Evolutionary conservation across 2,113 vertebrate species (phyloP).

Genomic region (Patagioenas fasciata): DNA sequence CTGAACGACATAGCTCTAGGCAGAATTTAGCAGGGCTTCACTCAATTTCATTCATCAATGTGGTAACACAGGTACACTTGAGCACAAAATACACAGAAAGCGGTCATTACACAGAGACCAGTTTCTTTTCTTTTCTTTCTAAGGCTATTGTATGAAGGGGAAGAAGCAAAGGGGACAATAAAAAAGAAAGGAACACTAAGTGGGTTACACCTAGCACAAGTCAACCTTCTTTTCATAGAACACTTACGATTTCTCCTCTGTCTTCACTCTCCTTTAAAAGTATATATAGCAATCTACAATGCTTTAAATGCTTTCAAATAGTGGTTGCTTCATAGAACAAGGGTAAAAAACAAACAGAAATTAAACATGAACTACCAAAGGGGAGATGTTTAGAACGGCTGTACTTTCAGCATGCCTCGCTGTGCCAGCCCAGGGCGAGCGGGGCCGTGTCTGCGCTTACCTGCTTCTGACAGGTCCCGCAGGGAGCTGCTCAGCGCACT

Average conservation of each 20-base stretch:
- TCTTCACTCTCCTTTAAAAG: slow-evolving; percentile 42
- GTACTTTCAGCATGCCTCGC: not conserved
- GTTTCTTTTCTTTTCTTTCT: not conserved
- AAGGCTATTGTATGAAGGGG: not conserved
- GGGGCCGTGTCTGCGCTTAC: slow-evolving; percentile 70
- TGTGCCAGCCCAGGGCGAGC: not conserved
- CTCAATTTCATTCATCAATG: slow-evolving; percentile 80
- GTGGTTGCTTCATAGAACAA: not conserved
- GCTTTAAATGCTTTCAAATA: slow-evolving; percentile 12
- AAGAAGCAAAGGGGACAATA: not conserved
- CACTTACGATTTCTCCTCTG: slow-evolving; percentile 50
- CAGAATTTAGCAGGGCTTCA: slow-evolving; percentile 69
- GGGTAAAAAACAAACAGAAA: not conserved
- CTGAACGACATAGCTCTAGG: not conserved
- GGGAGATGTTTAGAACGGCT: not conserved
- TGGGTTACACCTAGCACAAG: not conserved
- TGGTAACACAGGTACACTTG: slow-evolving; percentile 48
- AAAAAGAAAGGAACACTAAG: not conserved
- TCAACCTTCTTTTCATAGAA: not conserved
- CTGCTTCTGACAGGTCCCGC: slow-evolving; percentile 93
- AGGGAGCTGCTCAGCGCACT: slow-evolving; percentile 97
- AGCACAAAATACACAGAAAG: slow-evolving; percentile 63
- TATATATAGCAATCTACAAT: slow-evolving; percentile 48
- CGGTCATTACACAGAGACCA: slow-evolving; percentile 18
- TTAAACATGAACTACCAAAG: not conserved